Conservation (phyloP, 2,113 vertebrate species). For the Neofelis nebulosa region DNA sequence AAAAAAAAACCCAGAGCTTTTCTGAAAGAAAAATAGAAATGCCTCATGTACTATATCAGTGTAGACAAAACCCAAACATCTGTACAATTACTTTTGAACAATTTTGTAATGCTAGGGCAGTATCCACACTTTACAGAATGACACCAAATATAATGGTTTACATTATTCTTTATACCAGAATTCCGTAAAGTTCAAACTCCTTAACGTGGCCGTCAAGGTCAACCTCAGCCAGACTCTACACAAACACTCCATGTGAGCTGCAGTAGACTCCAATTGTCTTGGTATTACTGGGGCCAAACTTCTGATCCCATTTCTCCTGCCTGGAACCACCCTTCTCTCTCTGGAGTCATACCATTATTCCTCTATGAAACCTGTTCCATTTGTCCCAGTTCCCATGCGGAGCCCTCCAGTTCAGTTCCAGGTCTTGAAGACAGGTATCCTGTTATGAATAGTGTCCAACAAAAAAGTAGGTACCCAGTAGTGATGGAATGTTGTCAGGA, state of each 20-base stretch:
- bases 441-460: background rate
- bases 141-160: background rate
- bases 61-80: background rate
- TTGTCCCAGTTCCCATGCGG: background rate
- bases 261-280: background rate
- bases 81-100: background rate
- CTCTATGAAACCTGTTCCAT: background rate
- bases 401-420: background rate
- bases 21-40: conserved; percentile 28
- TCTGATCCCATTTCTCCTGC: background rate
- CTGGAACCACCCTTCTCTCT: background rate
- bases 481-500: background rate
- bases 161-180: background rate
- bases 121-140: background rate
- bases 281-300: background rate
- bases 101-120: background rate
- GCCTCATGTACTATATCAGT: background rate
- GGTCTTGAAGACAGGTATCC: background rate
- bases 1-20: background rate
- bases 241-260: background rate
- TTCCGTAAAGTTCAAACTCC: background rate
- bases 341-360: background rate
- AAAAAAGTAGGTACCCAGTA: background rate
- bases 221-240: background rate
- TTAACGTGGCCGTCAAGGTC: background rate